Conservation (phyloP, 1,140 invertebrate genomes). For the Calliphora vicina region DNA sequence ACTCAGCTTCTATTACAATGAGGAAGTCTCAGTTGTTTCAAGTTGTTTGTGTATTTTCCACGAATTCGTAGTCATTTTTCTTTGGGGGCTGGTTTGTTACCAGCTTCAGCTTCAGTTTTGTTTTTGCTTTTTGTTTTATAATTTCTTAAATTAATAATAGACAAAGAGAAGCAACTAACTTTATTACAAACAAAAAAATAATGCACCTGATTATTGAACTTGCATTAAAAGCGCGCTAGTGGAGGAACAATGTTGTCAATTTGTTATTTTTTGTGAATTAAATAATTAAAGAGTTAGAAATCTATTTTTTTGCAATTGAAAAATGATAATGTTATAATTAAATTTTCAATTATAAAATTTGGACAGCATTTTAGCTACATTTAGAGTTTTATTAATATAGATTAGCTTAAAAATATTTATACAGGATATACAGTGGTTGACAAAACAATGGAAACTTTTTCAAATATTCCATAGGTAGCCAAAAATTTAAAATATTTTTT, state of each 20-base stretch:
- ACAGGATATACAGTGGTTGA: no score
- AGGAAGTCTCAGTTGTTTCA: not conserved
- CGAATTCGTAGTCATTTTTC: not conserved
- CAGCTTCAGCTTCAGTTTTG: not conserved
- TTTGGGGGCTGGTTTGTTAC: not conserved
- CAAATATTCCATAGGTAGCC: no score
- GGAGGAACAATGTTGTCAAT: not conserved
- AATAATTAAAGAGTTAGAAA: no score
- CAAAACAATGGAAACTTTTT: no score
- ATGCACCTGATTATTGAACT: constrained; percentile 1
- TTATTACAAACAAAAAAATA: not conserved
- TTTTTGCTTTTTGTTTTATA: not conserved
- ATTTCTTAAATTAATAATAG: not conserved
- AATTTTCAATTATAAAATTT: no score
- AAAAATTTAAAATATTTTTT: no score
- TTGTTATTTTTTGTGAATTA: no score
- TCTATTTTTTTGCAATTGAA: no score
- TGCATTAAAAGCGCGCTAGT: not conserved
- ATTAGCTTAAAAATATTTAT: no score
- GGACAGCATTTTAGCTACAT: no score
- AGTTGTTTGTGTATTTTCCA: not conserved
- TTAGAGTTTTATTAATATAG: no score
- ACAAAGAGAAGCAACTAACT: not conserved
- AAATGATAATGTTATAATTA: no score
- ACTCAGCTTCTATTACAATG: not conserved